Evolutionary conservation across 2,797 vertebrate genomes (phyloP).

Genomic region (Caiman crocodilus): DNA sequence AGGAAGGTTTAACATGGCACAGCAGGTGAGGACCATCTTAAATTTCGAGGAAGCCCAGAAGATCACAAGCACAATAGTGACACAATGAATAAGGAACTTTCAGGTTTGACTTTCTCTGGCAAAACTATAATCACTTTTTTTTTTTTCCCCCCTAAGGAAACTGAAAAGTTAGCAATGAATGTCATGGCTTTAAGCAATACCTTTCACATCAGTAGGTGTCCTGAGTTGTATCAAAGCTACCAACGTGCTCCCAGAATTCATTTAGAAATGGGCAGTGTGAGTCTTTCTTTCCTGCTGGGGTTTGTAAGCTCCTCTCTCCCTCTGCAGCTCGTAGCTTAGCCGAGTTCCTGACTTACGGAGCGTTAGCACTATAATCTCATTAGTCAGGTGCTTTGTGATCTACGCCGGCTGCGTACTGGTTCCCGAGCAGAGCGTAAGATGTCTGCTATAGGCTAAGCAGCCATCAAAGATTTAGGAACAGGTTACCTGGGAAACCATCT

Average conservation of each 20-base stretch:
- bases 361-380: rapidly evolving
- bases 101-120: not conserved
- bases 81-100: not conserved
- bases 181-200: not conserved
- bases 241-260: not conserved
- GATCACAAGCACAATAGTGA: no score
- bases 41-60: no score
- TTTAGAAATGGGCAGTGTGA: not conserved
- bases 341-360: not conserved
- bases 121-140: not conserved
- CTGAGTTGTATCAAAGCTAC: not conserved
- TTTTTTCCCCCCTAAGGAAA: not conserved
- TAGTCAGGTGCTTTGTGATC: not conserved
- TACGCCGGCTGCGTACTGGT: not conserved
- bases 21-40: rapidly evolving
- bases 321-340: not conserved
- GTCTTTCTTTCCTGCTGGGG: not conserved
- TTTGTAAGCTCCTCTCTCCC: not conserved
- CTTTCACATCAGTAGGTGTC: not conserved
- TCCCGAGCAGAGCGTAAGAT: not conserved
- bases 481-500: not conserved
- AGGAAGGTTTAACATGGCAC: not conserved
- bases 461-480: not conserved
- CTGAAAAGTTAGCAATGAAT: not conserved
- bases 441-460: not conserved